These are phyloP conservation scores for Idaea straminata DNA, from an alignment of 2,888 invertebrate genomes.

Conservation along the genomic window DNA sequence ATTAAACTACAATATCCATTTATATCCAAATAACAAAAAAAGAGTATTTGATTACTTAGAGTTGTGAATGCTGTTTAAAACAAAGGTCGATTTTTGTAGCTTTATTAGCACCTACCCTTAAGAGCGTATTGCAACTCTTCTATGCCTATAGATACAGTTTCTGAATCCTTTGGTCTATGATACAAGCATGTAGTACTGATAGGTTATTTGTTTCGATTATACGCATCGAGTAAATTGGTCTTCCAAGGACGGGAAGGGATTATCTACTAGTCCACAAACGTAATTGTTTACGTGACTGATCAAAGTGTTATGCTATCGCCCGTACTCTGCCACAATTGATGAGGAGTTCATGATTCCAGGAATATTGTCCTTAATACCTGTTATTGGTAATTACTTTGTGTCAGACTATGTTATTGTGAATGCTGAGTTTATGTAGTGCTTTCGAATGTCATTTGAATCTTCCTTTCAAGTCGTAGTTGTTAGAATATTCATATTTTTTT, in stretches of 20 bases:
- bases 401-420: too few species aligned
- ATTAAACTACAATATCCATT: too few species aligned
- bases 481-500: too few species aligned
- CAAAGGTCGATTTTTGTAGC: too few species aligned
- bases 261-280: conserved; percentile 26
- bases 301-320: conserved; percentile 21
- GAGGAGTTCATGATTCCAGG: conserved; percentile 4
- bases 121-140: not conserved
- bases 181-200: not conserved
- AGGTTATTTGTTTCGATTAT: conserved; percentile 28
- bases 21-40: too few species aligned
- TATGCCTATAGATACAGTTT: not conserved
- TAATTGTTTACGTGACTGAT: conserved; percentile 35
- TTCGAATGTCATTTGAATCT: too few species aligned
- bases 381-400: too few species aligned
- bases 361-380: not conserved
- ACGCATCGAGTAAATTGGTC: conserved; percentile 24
- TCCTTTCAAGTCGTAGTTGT: too few species aligned
- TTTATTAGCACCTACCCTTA: too few species aligned
- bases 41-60: too few species aligned
- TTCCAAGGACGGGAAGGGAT: conserved; percentile 28
- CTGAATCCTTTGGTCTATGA: not conserved
- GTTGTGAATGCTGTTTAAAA: too few species aligned
- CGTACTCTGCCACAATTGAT: conserved; percentile 16
- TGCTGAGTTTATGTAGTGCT: too few species aligned